phyloP scores from a whole-genome alignment of 2,888 invertebrate species.

The Lithophane semibrunnea region DNA sequence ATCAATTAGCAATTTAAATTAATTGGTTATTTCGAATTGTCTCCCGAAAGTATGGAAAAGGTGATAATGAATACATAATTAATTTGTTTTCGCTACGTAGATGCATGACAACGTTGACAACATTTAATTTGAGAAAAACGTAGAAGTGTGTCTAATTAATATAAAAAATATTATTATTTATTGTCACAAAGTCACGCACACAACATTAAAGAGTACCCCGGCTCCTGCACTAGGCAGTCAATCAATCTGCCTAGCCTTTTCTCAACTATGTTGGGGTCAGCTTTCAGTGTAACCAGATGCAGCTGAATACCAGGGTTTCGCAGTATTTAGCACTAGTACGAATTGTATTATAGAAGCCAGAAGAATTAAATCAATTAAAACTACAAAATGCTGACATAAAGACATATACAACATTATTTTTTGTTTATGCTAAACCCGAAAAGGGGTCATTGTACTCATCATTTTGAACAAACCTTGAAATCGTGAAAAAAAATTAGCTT shows the following conservation, averaged over 20 bases:
- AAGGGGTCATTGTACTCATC: no score
- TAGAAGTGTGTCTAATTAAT: neutral
- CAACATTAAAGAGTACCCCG: no score
- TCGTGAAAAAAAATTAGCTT: no score
- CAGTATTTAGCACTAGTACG: no score
- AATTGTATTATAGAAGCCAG: no score
- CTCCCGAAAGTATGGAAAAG: neutral
- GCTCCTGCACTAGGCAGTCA: neutral
- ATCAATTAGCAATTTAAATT: constrained; percentile 58
- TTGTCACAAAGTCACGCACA: no score
- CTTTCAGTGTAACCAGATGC: no score
- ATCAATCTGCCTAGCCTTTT: neutral
- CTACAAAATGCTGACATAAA: neutral
- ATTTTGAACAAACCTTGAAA: no score
- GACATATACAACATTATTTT: no score
- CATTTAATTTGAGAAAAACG: neutral
- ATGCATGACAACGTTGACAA: neutral
- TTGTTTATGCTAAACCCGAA: no score
- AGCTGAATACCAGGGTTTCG: neutral
- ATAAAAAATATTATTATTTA: no score
- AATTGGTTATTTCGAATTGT: constrained; percentile 35
- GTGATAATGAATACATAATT: neutral
- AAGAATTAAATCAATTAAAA: neutral
- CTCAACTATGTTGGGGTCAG: neutral
- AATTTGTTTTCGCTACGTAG: neutral